Evolutionary conservation across 1,140 invertebrate species (phyloP).

Genomic region (Drosophila nigrodunni): DNA sequence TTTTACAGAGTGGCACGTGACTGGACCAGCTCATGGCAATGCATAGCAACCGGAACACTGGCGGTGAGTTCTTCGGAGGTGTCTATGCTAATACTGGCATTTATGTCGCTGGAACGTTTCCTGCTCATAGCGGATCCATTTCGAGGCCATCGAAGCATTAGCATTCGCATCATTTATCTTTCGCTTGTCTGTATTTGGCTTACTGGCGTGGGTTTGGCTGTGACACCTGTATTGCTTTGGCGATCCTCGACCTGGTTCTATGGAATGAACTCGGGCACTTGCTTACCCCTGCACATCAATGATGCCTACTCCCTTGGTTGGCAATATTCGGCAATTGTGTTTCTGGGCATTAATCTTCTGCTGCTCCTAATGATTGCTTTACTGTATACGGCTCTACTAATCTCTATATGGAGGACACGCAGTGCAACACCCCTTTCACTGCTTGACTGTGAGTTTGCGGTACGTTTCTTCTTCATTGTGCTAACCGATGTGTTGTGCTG

Average conservation of each 20-base stretch:
- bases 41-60: constrained; percentile 87
- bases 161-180: constrained; percentile 86
- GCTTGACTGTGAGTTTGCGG: constrained; percentile 89
- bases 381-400: constrained; percentile 88
- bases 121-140: constrained; percentile 90
- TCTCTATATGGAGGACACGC: constrained; percentile 88
- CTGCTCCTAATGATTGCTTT: constrained; percentile 88
- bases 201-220: constrained; percentile 87
- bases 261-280: constrained; percentile 88
- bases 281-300: constrained; percentile 90
- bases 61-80: constrained; percentile 90
- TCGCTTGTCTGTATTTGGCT: constrained; percentile 87
- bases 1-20: constrained; percentile 85
- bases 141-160: constrained; percentile 86
- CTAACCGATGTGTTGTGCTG: constrained; percentile 91
- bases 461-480: constrained; percentile 91
- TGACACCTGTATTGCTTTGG: constrained; percentile 89
- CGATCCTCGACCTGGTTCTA: constrained; percentile 88
- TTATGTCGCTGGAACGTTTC: constrained; percentile 91
- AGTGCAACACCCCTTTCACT: constrained; percentile 87
- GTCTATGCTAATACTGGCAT: constrained; percentile 90
- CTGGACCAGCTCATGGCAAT: constrained; percentile 90
- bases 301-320: constrained; percentile 89
- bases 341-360: constrained; percentile 88
- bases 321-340: constrained; percentile 91